A percentile compares a stretch with the other conserved stretches of the same genome.
These are phyloP conservation scores for Pseudoatta argentina DNA, from an alignment of 1,140 invertebrate genomes.

Conservation along the genomic window DNA sequence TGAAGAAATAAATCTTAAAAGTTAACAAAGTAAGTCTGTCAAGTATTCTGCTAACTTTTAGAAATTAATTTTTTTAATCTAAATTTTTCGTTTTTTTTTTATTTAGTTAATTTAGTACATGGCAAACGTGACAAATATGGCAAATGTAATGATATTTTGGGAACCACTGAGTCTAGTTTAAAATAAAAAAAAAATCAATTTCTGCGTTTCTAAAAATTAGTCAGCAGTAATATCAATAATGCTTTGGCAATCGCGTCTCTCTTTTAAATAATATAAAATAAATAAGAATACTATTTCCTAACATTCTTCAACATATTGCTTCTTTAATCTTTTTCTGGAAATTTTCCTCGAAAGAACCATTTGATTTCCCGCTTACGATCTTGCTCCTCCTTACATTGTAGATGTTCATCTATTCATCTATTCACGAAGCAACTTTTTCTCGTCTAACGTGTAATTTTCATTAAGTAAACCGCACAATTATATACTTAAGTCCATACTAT, in stretches of 20 bases:
- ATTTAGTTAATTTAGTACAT: not conserved
- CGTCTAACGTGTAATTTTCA: not conserved
- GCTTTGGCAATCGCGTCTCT: not conserved
- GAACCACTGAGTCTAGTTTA: not conserved
- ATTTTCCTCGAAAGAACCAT: not conserved
- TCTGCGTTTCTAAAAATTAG: slow-evolving; percentile 1
- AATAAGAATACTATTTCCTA: not conserved
- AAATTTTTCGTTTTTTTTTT: not conserved
- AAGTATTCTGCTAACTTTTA: not conserved
- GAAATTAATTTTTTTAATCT: not conserved
- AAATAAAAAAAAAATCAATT: not conserved
- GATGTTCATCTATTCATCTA: not conserved
- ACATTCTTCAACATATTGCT: not conserved
- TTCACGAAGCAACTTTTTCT: not conserved
- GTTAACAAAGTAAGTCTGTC: slow-evolving; percentile 1
- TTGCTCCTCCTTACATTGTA: not conserved
- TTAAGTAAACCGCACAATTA: not conserved
- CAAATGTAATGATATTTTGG: not conserved
- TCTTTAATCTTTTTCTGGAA: not conserved
- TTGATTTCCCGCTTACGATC: not conserved
- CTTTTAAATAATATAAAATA: slow-evolving; percentile 43
- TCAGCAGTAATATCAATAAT: not conserved
- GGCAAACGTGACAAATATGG: not conserved
- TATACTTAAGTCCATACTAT: not conserved
- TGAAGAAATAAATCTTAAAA: not conserved